These are phyloP conservation scores for Latrodectus elegans DNA, from an alignment of 2,888 invertebrate species.

Conservation along the genomic window DNA sequence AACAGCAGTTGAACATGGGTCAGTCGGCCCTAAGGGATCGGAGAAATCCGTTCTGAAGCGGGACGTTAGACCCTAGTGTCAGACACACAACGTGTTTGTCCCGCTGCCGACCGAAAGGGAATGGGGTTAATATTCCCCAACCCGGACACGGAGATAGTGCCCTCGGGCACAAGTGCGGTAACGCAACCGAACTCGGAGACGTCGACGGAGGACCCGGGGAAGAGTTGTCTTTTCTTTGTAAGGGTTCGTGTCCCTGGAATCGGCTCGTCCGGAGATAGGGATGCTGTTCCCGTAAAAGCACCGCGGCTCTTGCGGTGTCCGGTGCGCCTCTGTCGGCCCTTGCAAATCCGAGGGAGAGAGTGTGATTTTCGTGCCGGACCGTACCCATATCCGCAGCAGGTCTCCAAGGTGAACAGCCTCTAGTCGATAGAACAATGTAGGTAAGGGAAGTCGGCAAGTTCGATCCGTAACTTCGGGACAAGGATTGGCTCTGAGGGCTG, in stretches of 20 bases:
- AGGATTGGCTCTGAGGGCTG: conserved; percentile 84
- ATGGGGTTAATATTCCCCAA: conserved; percentile 74
- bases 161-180: conserved; percentile 72
- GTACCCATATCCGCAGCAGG: conserved; percentile 82
- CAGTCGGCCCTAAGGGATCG: conserved; percentile 74
- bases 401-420: conserved; percentile 84
- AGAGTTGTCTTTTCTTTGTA: conserved; percentile 77
- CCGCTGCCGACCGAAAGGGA: conserved; percentile 72
- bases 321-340: conserved; percentile 73
- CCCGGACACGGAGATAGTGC: conserved; percentile 72
- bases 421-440: conserved; percentile 82
- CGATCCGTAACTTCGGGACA: conserved; percentile 79
- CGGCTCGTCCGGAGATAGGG: conserved; percentile 75
- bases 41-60: conserved; percentile 72
- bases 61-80: too few relatives aligned
- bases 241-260: conserved; percentile 76
- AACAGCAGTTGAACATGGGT: conserved; percentile 77
- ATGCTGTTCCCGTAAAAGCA: conserved; percentile 74
- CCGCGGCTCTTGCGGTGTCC: conserved; percentile 75
- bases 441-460: conserved; percentile 83
- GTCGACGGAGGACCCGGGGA: conserved; percentile 74
- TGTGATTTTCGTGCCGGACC: conserved; percentile 68
- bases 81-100: neutral
- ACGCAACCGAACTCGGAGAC: conserved; percentile 75
- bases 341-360: conserved; percentile 55